Evolutionary conservation across 2,113 vertebrate species (phyloP).

Genomic region (Sorex araneus): DNA sequence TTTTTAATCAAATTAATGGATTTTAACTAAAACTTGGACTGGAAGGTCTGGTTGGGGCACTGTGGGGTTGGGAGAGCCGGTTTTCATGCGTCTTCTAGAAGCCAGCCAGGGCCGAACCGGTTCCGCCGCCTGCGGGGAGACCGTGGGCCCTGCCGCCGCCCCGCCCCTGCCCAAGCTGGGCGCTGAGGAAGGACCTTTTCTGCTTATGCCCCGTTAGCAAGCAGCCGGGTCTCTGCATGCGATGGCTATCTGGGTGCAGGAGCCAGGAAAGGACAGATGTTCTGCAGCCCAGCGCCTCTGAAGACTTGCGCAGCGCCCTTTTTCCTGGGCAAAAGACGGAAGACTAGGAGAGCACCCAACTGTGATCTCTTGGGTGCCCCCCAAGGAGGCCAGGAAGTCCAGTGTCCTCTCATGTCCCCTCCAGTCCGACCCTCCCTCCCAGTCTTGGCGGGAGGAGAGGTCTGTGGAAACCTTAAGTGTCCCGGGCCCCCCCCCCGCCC

Average conservation of each 20-base stretch:
- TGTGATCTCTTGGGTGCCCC: neutral
- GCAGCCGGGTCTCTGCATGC: neutral
- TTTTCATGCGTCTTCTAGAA: neutral
- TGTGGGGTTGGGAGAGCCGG: neutral
- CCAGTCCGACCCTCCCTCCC: too few relatives aligned
- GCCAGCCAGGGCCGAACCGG: neutral
- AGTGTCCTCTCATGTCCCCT: too few relatives aligned
- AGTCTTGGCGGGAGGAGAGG: neutral
- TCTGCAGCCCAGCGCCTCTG: accelerated
- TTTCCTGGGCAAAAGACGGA: neutral
- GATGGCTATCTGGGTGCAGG: neutral
- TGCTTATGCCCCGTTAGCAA: too few relatives aligned
- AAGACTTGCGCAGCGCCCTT: neutral
- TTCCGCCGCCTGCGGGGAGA: neutral
- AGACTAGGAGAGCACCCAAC: neutral
- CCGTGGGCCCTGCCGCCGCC: neutral
- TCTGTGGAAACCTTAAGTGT: neutral
- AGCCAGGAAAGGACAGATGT: neutral
- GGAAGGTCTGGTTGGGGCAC: slow-evolving; percentile 1
- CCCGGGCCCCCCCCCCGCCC: neutral
- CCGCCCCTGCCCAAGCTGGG: neutral
- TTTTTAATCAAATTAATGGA: slow-evolving; percentile 65
- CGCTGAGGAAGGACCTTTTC: neutral
- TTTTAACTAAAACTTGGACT: slow-evolving; percentile 66
- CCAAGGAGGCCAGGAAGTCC: neutral